Evolutionary conservation across 2,888 invertebrate genomes (phyloP), one percentile per base, ranked within the genome.

Genomic region (Macroteleia sp.): DNA sequence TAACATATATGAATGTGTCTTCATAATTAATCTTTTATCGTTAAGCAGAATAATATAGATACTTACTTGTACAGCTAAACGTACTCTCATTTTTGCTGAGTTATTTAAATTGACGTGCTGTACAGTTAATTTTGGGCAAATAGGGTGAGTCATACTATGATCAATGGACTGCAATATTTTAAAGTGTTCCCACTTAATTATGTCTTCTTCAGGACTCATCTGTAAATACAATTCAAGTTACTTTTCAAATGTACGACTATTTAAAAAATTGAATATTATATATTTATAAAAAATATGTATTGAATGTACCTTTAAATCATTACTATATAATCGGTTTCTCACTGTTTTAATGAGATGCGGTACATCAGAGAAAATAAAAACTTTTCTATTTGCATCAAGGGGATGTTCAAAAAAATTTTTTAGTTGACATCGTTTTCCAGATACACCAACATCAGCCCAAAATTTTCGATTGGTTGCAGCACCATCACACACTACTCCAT

Each of bases 401-500:
- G 57, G 57, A 17, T 42, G 57, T 17, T 57, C 10, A 30, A 57
- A 57, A 19, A 28, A 41, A 16, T 28, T 25, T 4, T 57, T 41
- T 2, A 30, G 8, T 14, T 42, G 16, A 4, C 17, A 5, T 16
- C 4, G 25, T 20, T 41, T 28, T 3, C 48, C 41, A 14, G n/a
- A 28, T 3, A 64, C 36, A 1, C 52, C 52, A 4, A 36, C 9
- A 3, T 28, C 50, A 19, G 8, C 6, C 75, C 73, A 77, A 71
- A 81, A 73, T 42, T 76, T 77, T 22, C 74, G 46, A 10, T 46
- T 46, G 2, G 28, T 14, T 5, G 46, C 14, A 16, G 28, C 14
- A 28, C 46, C 46, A 16, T 46, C 46, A 46, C 14, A 16, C 1
- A 46, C 46, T 2, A 46, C n/a, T 5, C 28, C 28, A 28, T 46